These are phyloP conservation scores for Tipula helvola DNA, from an alignment of 2,888 invertebrate genomes.

Conservation along the genomic window DNA sequence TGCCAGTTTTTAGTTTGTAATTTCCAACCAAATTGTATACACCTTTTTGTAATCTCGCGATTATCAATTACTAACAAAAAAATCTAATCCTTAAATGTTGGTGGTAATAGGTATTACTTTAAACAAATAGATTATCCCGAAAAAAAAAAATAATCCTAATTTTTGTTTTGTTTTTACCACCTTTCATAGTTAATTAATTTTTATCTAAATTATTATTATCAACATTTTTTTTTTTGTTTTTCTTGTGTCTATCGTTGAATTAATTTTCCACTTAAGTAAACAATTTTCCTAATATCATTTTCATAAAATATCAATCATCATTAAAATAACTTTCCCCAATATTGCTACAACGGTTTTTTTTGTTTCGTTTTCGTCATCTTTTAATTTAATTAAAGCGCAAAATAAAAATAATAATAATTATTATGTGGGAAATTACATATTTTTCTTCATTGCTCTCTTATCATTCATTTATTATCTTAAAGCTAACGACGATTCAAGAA, in stretches of 20 bases:
- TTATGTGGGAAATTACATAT: background rate
- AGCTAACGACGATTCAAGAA: background rate
- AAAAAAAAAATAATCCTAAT: background rate
- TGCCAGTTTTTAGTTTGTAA: too few relatives aligned
- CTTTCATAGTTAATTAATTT: background rate
- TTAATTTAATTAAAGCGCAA: background rate
- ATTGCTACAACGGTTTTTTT: background rate
- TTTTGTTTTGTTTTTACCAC: background rate
- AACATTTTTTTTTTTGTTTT: background rate
- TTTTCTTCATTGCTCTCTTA: background rate
- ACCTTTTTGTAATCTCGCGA: background rate
- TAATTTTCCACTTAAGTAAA: conserved; percentile 4
- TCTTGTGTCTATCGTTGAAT: background rate
- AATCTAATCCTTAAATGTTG: background rate
- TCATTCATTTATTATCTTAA: background rate
- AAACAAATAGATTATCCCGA: background rate
- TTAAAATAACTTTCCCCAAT: background rate
- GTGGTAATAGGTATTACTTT: background rate
- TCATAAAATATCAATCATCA: conserved; percentile 4
- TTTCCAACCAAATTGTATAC: background rate
- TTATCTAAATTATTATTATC: background rate
- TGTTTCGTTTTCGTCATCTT: background rate
- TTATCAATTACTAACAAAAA: background rate
- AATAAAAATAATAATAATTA: background rate
- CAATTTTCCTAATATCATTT: background rate